These are phyloP conservation scores for Drosophila tripunctata DNA, from an alignment of 2,888 invertebrate genomes.

Conservation along the genomic window DNA sequence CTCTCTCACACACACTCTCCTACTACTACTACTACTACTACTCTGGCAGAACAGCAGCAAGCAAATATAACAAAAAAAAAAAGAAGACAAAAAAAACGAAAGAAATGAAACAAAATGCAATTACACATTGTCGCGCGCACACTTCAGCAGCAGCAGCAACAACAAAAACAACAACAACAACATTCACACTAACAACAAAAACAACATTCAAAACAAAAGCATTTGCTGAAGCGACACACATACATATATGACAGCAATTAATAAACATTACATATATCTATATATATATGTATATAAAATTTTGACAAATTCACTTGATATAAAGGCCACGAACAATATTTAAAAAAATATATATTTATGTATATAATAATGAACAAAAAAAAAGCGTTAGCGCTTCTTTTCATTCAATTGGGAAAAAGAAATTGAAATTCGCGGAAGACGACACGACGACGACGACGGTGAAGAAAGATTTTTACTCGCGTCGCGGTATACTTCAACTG, in stretches of 20 bases:
- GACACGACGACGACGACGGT: constrained; percentile 65
- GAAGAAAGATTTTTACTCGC: constrained; percentile 80
- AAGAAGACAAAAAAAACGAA: not conserved
- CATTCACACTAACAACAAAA: constrained; percentile 32
- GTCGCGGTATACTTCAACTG: constrained; percentile 81
- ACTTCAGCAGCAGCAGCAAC: constrained; percentile 32
- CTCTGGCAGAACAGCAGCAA: constrained; percentile 53
- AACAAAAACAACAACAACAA: constrained; percentile 25
- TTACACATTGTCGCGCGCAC: constrained; percentile 46
- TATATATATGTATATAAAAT: not conserved
- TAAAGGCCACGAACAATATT: constrained; percentile 36
- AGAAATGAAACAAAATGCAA: constrained; percentile 32
- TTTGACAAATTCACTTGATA: constrained; percentile 21
- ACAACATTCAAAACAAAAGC: constrained; percentile 18
- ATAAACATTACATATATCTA: constrained; percentile 31
- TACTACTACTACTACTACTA: no score
- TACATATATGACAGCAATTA: constrained; percentile 32
- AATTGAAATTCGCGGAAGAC: constrained; percentile 71
- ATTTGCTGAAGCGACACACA: constrained; percentile 44
- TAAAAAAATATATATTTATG: constrained; percentile 41
- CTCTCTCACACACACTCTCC: no score
- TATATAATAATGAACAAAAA: constrained; percentile 38
- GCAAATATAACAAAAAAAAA: constrained; percentile 33
- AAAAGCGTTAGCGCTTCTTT: constrained; percentile 52
- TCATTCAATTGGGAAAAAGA: constrained; percentile 55